These are phyloP conservation scores for Oncorhynchus gorbuscha DNA, from an alignment of 2,113 vertebrate genomes.

Conservation along the genomic window DNA sequence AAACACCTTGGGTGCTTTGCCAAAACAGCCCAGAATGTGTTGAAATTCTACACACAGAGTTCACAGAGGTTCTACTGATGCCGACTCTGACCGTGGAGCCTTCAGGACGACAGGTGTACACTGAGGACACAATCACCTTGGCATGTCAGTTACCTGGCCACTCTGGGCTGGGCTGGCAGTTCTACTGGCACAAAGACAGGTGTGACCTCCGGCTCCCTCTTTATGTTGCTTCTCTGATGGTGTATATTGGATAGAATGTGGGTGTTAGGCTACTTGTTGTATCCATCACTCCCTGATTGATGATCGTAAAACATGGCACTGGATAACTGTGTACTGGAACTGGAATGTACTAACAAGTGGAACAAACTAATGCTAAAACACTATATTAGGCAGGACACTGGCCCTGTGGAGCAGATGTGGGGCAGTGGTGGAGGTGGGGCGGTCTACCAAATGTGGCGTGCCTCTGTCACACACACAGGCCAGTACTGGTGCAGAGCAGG, in stretches of 20 bases:
- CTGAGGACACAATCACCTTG: not conserved
- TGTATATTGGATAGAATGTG: too few relatives aligned
- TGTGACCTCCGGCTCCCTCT: too few relatives aligned
- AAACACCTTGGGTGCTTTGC: not conserved
- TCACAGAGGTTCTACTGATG: not conserved
- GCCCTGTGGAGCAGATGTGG: constrained; percentile 6
- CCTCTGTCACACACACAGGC: constrained; percentile 2
- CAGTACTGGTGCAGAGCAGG: constrained; percentile 35
- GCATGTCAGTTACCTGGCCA: constrained; percentile 12
- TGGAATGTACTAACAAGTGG: too few relatives aligned
- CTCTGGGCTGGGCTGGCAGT: not conserved
- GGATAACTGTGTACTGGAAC: too few relatives aligned
- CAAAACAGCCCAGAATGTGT: not conserved
- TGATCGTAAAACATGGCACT: too few relatives aligned
- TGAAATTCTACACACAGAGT: not conserved
- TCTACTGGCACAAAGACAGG: constrained; percentile 11
- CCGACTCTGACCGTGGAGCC: not conserved
- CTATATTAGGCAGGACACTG: not conserved
- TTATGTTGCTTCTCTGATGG: too few relatives aligned
- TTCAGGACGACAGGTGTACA: not conserved
- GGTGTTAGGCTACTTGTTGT: too few relatives aligned
- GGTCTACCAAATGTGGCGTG: constrained; percentile 13
- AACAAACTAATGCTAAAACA: too few relatives aligned
- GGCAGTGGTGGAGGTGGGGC: constrained; percentile 10
- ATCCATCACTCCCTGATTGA: too few relatives aligned